These are phyloP conservation scores for Amiota communis DNA, from an alignment of 2,888 invertebrate species.

Conservation along the genomic window DNA sequence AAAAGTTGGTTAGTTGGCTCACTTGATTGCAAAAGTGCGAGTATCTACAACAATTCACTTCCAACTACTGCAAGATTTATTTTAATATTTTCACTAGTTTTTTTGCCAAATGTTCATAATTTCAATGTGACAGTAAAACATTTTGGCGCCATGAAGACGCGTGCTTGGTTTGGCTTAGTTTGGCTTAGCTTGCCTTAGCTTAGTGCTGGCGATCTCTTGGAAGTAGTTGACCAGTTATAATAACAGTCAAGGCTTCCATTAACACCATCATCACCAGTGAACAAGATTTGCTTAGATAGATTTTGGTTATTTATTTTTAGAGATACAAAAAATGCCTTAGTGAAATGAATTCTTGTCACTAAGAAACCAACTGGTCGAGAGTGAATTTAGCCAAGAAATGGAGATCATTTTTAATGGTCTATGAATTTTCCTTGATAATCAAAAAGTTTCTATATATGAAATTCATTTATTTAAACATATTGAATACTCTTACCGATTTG, in stretches of 20 bases:
- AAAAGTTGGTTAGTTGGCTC: background rate
- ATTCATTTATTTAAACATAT: too few species aligned
- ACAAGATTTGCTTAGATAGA: constrained; percentile 50
- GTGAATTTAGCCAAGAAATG: too few species aligned
- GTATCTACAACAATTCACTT: background rate
- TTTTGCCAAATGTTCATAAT: constrained; percentile 52
- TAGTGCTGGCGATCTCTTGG: background rate
- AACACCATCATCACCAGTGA: constrained; percentile 50
- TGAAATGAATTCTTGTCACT: too few species aligned
- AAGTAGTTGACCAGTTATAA: background rate
- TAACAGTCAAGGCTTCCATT: constrained; percentile 47
- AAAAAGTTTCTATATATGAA: too few species aligned
- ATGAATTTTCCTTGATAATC: too few species aligned
- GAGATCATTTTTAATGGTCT: too few species aligned
- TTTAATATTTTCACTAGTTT: constrained; percentile 46
- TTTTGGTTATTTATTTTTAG: constrained; percentile 41
- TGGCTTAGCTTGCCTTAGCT: constrained; percentile 24
- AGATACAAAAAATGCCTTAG: too few species aligned
- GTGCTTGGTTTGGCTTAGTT: constrained; percentile 30
- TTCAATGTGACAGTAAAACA: constrained; percentile 62
- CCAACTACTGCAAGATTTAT: background rate
- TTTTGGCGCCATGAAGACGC: constrained; percentile 56
- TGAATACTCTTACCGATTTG: too few species aligned
- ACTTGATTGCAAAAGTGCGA: background rate
- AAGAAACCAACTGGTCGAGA: too few species aligned